A percentile compares a stretch with the other conserved stretches of the same genome.
Conservation (phyloP, 2,113 vertebrate genomes). For the Piprites chloris region DNA sequence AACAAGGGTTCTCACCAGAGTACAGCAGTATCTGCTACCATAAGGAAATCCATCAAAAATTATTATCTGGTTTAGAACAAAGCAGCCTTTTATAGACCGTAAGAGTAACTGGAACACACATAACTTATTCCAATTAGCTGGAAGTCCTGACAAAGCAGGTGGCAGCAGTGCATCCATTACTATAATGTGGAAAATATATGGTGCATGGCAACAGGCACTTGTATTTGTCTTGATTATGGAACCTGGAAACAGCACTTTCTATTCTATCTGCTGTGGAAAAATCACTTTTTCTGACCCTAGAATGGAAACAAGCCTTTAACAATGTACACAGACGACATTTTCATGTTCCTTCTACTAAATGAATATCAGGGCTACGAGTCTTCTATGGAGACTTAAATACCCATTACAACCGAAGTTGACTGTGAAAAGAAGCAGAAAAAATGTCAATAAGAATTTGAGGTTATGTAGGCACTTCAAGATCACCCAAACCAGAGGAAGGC, state of each 20-base stretch:
- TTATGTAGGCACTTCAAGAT: not conserved
- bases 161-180: constrained; percentile 42
- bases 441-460: not conserved
- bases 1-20: not conserved
- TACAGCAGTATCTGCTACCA: not conserved
- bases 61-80: constrained; percentile 62
- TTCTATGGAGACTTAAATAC: not conserved
- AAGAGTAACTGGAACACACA: constrained; percentile 53
- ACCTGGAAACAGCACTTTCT: constrained; percentile 32
- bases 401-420: not conserved
- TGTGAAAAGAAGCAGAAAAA: constrained; percentile 6
- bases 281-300: not conserved
- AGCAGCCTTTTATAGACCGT: constrained; percentile 42
- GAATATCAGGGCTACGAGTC: not conserved
- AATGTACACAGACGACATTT: not conserved
- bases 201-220: constrained; percentile 40
- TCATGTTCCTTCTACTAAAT: not conserved
- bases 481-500: not conserved
- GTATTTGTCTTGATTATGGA: constrained; percentile 49
- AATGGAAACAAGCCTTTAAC: constrained; percentile 19
- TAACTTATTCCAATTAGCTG: constrained; percentile 72
- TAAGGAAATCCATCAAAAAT: constrained; percentile 54
- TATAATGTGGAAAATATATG: constrained; percentile 37
- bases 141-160: constrained; percentile 61
- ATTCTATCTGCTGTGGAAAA: constrained; percentile 9